Conservation (phyloP, 37 sponge, comb jelly and placozoan species). For the Eunapius fragilis region DNA sequence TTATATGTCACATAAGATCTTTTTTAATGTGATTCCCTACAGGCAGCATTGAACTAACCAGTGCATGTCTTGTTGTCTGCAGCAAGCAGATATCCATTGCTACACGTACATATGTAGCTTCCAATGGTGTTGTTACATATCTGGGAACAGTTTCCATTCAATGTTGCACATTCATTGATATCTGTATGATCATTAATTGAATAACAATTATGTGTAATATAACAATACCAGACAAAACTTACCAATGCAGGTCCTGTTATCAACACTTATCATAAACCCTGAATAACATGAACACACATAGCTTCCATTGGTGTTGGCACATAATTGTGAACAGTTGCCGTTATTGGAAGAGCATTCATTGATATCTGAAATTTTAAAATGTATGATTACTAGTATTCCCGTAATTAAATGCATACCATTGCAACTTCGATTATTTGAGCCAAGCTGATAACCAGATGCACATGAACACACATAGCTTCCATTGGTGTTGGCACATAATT, state of each 20-base stretch:
- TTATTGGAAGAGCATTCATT: neutral
- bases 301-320: conserved; percentile 3
- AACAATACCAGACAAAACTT: neutral
- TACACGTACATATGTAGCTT: neutral
- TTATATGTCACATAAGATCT: too few species aligned
- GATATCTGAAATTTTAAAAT: neutral
- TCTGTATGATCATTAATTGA: neutral
- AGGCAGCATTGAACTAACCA: neutral
- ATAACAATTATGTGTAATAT: neutral
- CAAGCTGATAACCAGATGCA: too few species aligned
- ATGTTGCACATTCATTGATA: neutral
- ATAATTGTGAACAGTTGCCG: neutral
- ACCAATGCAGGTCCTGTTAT: neutral
- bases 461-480: neutral
- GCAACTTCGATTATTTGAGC: too few species aligned
- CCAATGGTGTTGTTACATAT: neutral
- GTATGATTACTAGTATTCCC: neutral
- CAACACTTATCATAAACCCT: neutral
- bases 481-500: neutral
- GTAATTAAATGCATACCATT: neutral
- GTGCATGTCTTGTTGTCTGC: neutral
- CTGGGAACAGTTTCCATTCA: neutral
- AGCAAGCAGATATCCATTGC: neutral
- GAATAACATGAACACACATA: neutral
- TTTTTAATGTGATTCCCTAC: too few species aligned